These are phyloP conservation scores for Lepidotrigona ventralis DNA, from an alignment of 1,140 invertebrate species.

Conservation along the genomic window DNA sequence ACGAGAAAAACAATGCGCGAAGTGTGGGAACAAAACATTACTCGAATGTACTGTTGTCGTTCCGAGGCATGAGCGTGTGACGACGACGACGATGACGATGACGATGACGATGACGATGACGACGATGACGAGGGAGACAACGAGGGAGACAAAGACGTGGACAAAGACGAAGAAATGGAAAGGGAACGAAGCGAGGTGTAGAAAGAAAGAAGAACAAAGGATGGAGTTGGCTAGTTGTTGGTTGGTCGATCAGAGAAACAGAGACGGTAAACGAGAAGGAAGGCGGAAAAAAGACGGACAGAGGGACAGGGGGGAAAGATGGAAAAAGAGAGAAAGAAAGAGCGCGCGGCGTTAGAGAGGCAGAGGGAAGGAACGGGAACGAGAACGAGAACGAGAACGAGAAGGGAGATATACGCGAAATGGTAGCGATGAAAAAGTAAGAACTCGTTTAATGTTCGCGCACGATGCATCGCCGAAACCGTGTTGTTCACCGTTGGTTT, in stretches of 20 bases:
- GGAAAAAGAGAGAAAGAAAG: neutral
- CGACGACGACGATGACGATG: neutral
- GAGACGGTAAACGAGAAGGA: slow-evolving; percentile 17
- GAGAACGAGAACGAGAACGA: slow-evolving; percentile 38
- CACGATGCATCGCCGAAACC: neutral
- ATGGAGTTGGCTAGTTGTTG: slow-evolving; percentile 67
- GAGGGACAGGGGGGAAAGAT: neutral
- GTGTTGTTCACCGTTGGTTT: neutral
- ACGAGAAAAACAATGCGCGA: slow-evolving; percentile 18
- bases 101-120: neutral
- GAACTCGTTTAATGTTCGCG: slow-evolving; percentile 24
- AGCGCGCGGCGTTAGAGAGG: slow-evolving; percentile 7
- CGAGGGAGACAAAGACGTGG: slow-evolving; percentile 6
- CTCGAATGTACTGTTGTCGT: neutral
- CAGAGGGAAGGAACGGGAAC: slow-evolving; percentile 24
- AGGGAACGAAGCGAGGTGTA: slow-evolving; percentile 17
- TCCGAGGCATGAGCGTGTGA: neutral
- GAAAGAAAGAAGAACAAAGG: slow-evolving; percentile 66
- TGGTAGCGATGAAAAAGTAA: slow-evolving; percentile 41
- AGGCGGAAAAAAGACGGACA: slow-evolving; percentile 25
- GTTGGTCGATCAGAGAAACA: slow-evolving; percentile 64
- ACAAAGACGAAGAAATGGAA: slow-evolving; percentile 49
- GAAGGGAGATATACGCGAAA: slow-evolving; percentile 28
- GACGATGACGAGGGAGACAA: neutral
- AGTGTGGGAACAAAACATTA: neutral